These are phyloP conservation scores for Orthonevra nobilis DNA, from an alignment of 2,888 invertebrate genomes.

Conservation along the genomic window DNA sequence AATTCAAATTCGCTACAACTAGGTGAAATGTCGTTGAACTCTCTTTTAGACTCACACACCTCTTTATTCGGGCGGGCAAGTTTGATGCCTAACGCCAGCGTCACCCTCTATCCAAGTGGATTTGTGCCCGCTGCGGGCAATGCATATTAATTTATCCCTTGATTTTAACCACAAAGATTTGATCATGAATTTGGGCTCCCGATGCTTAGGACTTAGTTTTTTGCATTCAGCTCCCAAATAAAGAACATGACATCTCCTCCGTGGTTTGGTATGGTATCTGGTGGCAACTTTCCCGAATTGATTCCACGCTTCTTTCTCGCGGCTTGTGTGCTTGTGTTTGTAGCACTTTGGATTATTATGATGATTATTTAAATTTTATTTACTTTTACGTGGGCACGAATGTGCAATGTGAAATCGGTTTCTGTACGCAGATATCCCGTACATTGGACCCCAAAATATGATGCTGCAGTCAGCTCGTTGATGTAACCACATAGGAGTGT, in stretches of 20 bases:
- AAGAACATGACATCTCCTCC: conserved; percentile 16
- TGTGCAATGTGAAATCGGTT: conserved; percentile 48
- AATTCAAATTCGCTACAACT: conserved; percentile 44
- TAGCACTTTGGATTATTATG: conserved; percentile 37
- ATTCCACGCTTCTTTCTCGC: neutral
- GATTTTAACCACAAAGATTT: too few relatives aligned
- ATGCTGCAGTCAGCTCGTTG: conserved; percentile 15
- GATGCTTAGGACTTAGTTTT: neutral
- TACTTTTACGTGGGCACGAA: conserved; percentile 41
- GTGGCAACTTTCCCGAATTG: conserved; percentile 45
- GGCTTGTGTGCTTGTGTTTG: neutral
- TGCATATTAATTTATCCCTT: conserved; percentile 19
- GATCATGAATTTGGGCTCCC: conserved; percentile 9
- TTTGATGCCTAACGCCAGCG: neutral
- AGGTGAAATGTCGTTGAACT: conserved; percentile 54
- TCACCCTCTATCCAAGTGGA: neutral
- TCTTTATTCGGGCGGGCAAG: neutral
- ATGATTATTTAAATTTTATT: conserved; percentile 36
- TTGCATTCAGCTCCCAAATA: conserved; percentile 29
- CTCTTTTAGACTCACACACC: conserved; percentile 3
- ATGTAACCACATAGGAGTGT: neutral
- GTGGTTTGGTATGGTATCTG: conserved; percentile 1
- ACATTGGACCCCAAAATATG: conserved; percentile 25
- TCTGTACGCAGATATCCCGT: conserved; percentile 27
- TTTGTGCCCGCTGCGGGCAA: conserved; percentile 28